Evolutionary conservation across 2,797 vertebrate species (phyloP).

Genomic region (Pogoniulus pusillus): DNA sequence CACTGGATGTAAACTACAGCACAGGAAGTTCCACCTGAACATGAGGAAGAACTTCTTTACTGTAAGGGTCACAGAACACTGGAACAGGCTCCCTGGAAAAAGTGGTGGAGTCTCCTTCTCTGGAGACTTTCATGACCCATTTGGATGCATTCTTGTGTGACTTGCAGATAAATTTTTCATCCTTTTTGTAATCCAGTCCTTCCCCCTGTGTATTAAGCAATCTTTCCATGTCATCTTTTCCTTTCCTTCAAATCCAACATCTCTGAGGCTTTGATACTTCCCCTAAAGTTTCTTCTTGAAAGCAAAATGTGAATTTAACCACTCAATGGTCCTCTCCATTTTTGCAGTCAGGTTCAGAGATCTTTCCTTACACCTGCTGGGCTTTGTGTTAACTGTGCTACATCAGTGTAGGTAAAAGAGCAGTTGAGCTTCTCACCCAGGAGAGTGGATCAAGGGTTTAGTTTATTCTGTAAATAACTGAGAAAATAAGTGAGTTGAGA

Average conservation of each 20-base stretch:
- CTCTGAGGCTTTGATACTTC: not conserved
- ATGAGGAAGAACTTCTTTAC: no score
- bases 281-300: not conserved
- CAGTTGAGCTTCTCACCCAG: not conserved
- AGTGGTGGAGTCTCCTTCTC: no score
- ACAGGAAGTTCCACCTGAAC: no score
- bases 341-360: not conserved
- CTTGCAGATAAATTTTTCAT: no score
- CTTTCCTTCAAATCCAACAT: not conserved
- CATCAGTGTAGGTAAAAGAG: not conserved
- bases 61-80: no score
- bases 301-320: not conserved
- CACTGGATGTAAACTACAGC: no score
- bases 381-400: not conserved
- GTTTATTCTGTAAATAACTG: not conserved
- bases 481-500: not conserved
- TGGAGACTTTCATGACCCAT: no score
- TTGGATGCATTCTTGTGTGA: no score
- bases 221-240: not conserved
- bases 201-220: not conserved
- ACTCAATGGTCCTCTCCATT: not conserved
- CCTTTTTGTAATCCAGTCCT: no score
- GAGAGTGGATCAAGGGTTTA: not conserved
- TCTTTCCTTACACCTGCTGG: not conserved
- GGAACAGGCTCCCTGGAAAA: no score